Conservation (phyloP, 2,888 invertebrate species). For the Pemphredon lugubris region DNA sequence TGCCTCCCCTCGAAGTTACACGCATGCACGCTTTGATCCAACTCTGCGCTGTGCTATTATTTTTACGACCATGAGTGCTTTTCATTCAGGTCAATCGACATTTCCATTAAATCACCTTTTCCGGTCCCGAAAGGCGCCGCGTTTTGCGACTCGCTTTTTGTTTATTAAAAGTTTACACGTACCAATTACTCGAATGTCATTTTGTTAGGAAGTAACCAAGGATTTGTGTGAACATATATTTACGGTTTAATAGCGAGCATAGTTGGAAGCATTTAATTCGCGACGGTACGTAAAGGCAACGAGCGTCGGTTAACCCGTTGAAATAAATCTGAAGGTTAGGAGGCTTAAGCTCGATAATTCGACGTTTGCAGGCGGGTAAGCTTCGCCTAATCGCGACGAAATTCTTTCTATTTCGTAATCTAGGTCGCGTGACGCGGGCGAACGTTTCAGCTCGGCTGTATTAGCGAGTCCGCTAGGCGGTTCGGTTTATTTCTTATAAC, state of each 20-base stretch:
- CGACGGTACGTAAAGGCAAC: slow-evolving; percentile 10
- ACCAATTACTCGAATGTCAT: too few relatives aligned
- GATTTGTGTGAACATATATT: too few relatives aligned
- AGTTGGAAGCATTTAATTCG: background rate
- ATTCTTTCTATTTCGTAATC: slow-evolving; percentile 54
- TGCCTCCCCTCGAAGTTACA: too few relatives aligned
- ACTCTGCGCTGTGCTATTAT: too few relatives aligned
- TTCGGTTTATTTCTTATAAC: slow-evolving; percentile 65
- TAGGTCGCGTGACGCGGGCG: slow-evolving; percentile 60
- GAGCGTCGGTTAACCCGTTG: background rate
- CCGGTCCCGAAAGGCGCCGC: too few relatives aligned
- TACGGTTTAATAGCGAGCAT: slow-evolving; percentile 18
- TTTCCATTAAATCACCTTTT: too few relatives aligned
- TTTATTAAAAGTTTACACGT: too few relatives aligned
- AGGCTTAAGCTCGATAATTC: slow-evolving; percentile 44
- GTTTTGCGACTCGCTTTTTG: too few relatives aligned
- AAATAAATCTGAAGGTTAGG: slow-evolving; percentile 42
- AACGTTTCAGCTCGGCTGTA: slow-evolving; percentile 50
- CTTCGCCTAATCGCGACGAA: slow-evolving; percentile 45
- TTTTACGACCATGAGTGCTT: too few relatives aligned
- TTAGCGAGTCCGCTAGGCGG: slow-evolving; percentile 46
- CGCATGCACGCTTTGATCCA: too few relatives aligned
- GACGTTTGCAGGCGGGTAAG: slow-evolving; percentile 23
- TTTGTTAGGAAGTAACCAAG: too few relatives aligned
- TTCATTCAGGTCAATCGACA: too few relatives aligned